These are phyloP conservation scores for Sinopyrophorus schimmeli DNA, from an alignment of 2,888 invertebrate genomes.

Conservation along the genomic window DNA sequence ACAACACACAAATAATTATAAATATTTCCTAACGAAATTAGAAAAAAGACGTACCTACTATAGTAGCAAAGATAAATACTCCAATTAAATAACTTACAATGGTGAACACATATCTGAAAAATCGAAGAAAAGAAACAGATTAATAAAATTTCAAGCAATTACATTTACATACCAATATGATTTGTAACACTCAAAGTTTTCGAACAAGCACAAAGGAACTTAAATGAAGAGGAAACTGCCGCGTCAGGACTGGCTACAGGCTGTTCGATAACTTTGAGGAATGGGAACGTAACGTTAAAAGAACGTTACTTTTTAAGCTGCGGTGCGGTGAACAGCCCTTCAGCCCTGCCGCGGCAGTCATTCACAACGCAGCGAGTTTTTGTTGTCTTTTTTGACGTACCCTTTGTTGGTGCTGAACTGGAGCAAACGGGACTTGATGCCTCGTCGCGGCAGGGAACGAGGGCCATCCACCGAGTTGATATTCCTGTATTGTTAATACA, in stretches of 20 bases:
- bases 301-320: conserved; percentile 28
- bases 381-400: conserved; percentile 64
- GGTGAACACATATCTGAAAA: conserved; percentile 90
- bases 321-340: conserved; percentile 48
- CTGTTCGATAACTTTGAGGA: conserved; percentile 67
- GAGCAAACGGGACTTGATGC: conserved; percentile 87
- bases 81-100: conserved; percentile 96
- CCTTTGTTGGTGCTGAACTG: conserved; percentile 88
- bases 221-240: conserved; percentile 20
- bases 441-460: conserved; percentile 86
- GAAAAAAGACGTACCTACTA: too few relatives aligned
- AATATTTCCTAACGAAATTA: too few relatives aligned
- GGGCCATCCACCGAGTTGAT: conserved; percentile 75
- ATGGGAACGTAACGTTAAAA: conserved; percentile 20
- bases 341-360: conserved; percentile 52
- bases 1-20: too few relatives aligned
- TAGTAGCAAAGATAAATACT: conserved; percentile 96
- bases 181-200: conserved; percentile 49
- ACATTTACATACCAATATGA: background rate
- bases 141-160: background rate
- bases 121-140: conserved; percentile 30
- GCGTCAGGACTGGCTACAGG: conserved; percentile 57
- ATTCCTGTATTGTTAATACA: conserved; percentile 46
- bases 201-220: conserved; percentile 47
- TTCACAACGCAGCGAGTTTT: conserved; percentile 24